Conservation (phyloP, 2,888 invertebrate genomes). For the Blera fallax region DNA sequence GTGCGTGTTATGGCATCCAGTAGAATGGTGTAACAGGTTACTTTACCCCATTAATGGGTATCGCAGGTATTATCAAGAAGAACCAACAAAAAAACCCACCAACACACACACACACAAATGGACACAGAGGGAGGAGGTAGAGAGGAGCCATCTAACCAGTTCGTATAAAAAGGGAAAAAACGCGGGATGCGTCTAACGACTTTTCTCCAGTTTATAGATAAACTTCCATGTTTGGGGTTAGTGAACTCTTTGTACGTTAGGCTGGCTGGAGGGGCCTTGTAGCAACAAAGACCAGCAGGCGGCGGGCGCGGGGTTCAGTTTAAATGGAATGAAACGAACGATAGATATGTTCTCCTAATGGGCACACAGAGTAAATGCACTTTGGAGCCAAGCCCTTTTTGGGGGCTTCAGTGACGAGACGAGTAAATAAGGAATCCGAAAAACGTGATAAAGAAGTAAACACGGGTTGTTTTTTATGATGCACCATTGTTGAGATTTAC, state of each 20-base stretch:
- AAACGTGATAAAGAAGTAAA: conserved; percentile 16
- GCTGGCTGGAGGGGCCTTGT: not conserved
- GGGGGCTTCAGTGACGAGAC: not conserved
- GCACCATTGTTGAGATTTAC: conserved; percentile 4
- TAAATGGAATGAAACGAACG: not conserved
- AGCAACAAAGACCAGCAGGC: conserved; percentile 15
- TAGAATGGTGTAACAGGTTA: conserved; percentile 32
- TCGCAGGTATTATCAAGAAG: not conserved
- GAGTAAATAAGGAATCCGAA: conserved; percentile 17
- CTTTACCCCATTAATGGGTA: conserved; percentile 22
- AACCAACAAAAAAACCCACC: not conserved
- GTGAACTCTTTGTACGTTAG: conserved; percentile 34
- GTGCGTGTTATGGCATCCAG: not conserved
- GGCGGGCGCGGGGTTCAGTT: not conserved
- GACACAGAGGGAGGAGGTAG: too few relatives aligned
- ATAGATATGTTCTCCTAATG: conserved; percentile 3
- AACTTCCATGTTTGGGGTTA: conserved; percentile 26
- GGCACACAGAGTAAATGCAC: not conserved
- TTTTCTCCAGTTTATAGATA: conserved; percentile 12
- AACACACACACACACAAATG: too few relatives aligned
- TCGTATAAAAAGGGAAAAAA: not conserved
- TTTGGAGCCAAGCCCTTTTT: conserved; percentile 24
- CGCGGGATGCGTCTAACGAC: conserved; percentile 42
- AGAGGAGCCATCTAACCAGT: conserved; percentile 4
- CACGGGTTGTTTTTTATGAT: not conserved